Evolutionary conservation across 30 jellyfish, hydroid and myxozoan species (phyloP).

Genomic region (Aurelia aurita): DNA sequence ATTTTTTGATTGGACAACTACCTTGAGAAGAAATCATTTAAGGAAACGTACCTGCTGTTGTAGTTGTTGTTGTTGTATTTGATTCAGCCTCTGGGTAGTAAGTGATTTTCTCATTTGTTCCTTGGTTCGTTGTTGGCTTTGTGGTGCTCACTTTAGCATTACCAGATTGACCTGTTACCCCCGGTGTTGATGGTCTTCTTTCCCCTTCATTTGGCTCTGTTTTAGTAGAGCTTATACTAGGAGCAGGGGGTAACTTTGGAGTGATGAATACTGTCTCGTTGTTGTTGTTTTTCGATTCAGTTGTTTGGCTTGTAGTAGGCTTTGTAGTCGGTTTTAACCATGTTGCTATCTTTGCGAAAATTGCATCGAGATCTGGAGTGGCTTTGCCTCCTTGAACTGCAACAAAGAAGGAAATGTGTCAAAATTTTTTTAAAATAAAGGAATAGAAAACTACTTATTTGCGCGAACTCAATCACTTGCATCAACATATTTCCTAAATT

Average conservation of each 20-base stretch:
- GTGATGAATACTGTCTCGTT: slow-evolving; percentile 26
- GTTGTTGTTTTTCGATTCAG: background rate
- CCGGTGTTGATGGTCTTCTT: slow-evolving; percentile 14
- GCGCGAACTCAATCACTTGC: too few species aligned
- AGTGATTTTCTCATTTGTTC: background rate
- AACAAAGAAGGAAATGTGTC: background rate
- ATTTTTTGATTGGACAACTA: too few species aligned
- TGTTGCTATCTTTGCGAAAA: slow-evolving; percentile 58
- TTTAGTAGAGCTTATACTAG: slow-evolving; percentile 17
- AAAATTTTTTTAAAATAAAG: background rate
- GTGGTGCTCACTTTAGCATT: background rate
- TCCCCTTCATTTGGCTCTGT: background rate
- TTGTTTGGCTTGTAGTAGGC: slow-evolving; percentile 48
- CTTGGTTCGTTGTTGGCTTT: slow-evolving; percentile 26
- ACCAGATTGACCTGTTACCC: slow-evolving; percentile 1
- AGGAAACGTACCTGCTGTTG: background rate
- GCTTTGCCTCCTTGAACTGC: background rate
- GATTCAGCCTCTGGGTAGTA: slow-evolving; percentile 56
- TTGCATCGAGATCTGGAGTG: slow-evolving; percentile 39
- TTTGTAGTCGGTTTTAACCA: slow-evolving; percentile 36
- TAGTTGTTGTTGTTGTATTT: slow-evolving; percentile 24
- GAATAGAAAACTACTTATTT: background rate
- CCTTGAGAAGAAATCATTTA: too few species aligned
- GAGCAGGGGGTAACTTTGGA: slow-evolving; percentile 49
- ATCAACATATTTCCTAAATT: too few species aligned